phyloP scores from a whole-genome alignment of 2,113 vertebrate species.

The Bubo blakistoni region DNA sequence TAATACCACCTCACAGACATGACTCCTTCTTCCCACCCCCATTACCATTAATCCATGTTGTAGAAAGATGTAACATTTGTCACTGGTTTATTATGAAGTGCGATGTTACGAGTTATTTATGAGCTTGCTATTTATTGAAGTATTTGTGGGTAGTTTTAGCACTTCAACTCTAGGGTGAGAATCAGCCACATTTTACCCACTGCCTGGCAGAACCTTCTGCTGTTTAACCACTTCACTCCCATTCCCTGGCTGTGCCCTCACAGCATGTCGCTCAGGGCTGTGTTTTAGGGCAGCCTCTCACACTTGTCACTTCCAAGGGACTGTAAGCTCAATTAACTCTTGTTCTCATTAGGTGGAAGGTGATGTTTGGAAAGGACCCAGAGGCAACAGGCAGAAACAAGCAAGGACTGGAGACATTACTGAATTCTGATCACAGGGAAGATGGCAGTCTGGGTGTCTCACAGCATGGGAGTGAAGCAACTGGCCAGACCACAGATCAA shows the following conservation, averaged over 20 bases:
- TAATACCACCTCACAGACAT: conserved; percentile 66
- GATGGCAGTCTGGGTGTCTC: neutral
- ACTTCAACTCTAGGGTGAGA: conserved; percentile 13
- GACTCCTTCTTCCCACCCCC: conserved; percentile 41
- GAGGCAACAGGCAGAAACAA: rapidly evolving
- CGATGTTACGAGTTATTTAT: conserved; percentile 61
- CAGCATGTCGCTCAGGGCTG: neutral
- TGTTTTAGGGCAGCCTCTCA: neutral
- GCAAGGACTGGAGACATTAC: neutral
- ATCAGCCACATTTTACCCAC: neutral
- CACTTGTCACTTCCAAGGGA: neutral
- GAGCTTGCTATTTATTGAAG: conserved; percentile 72
- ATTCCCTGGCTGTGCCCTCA: neutral
- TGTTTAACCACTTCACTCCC: neutral
- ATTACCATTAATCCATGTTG: conserved; percentile 64
- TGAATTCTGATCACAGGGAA: neutral
- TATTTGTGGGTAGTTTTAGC: conserved; percentile 56
- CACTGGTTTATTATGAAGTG: conserved; percentile 68
- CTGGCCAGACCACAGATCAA: neutral
- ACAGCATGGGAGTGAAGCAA: neutral
- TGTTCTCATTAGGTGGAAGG: neutral
- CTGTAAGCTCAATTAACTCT: neutral
- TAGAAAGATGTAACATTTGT: conserved; percentile 71
- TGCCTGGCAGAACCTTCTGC: neutral
- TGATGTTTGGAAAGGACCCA: neutral